phyloP scores from a whole-genome alignment of 2,888 invertebrate genomes.

The Dryocosmus kuriphilus region DNA sequence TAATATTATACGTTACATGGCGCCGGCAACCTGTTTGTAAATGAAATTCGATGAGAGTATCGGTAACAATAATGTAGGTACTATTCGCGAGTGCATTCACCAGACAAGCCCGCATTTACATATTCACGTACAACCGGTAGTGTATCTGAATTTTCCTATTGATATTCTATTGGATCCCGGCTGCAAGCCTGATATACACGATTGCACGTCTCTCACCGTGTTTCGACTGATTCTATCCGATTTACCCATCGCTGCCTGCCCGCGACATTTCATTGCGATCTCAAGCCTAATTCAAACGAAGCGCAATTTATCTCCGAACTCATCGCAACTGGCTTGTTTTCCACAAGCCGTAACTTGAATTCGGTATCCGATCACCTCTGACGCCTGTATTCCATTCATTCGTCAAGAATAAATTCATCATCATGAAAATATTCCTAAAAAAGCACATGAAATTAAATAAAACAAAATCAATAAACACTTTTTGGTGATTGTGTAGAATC shows the following conservation, averaged over 20 bases:
- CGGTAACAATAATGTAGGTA: conserved; percentile 46
- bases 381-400: background rate
- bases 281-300: conserved; percentile 53
- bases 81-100: conserved; percentile 41
- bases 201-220: conserved; percentile 47
- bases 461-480: too few relatives aligned
- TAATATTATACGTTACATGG: background rate
- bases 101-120: conserved; percentile 50
- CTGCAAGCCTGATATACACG: conserved; percentile 43
- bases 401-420: too few relatives aligned
- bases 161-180: conserved; percentile 59
- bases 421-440: background rate
- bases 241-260: conserved; percentile 38
- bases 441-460: background rate
- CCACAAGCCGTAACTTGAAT: conserved; percentile 44
- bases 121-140: conserved; percentile 50
- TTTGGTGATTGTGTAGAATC: too few relatives aligned
- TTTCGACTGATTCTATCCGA: conserved; percentile 56
- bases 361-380: conserved; percentile 49
- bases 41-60: conserved; percentile 45
- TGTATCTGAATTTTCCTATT: conserved; percentile 57
- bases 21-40: conserved; percentile 27
- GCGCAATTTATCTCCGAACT: conserved; percentile 56
- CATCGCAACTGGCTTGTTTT: conserved; percentile 49
- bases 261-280: conserved; percentile 60